Percentiles rank a stretch among this genome's conserved stretches.
These are phyloP conservation scores for Camelus bactrianus DNA, from an alignment of 2,113 vertebrate genomes.

Conservation along the genomic window DNA sequence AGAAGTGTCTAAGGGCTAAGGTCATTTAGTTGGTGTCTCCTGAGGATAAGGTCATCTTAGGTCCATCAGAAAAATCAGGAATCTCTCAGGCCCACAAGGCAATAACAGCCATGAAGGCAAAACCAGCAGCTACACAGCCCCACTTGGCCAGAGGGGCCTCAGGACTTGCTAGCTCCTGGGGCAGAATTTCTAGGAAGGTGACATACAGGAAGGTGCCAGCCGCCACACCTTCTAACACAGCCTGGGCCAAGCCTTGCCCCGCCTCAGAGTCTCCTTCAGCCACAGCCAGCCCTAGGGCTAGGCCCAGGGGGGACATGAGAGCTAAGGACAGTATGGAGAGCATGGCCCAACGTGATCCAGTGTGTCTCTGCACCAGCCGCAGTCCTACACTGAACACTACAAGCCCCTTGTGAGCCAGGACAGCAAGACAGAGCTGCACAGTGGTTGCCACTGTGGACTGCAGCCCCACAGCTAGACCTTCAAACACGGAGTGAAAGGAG, in stretches of 20 bases:
- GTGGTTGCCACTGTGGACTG: constrained; percentile 90
- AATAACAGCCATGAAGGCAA: constrained; percentile 91
- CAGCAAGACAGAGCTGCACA: constrained; percentile 92
- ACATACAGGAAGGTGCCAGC: constrained; percentile 94
- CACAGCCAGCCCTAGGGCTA: constrained; percentile 90
- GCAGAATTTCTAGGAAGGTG: constrained; percentile 95
- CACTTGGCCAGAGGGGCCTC: constrained; percentile 92
- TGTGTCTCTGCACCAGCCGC: constrained; percentile 89
- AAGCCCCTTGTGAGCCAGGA: constrained; percentile 94
- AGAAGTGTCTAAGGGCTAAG: not conserved
- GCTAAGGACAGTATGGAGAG: constrained; percentile 90
- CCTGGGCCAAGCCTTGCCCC: constrained; percentile 88
- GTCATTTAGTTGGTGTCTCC: not conserved
- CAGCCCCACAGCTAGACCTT: constrained; percentile 94
- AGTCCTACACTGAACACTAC: constrained; percentile 93
- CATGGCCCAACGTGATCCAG: constrained; percentile 85
- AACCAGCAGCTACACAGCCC: constrained; percentile 92
- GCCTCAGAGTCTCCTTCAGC: constrained; percentile 83
- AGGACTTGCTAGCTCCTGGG: constrained; percentile 90
- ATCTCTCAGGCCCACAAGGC: constrained; percentile 89
- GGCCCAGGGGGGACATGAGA: constrained; percentile 92
- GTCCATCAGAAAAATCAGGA: not conserved
- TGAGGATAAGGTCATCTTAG: not conserved
- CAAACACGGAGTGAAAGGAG: constrained; percentile 94
- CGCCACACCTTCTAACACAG: constrained; percentile 91